phyloP scores from a whole-genome alignment of 2,797 vertebrate species.

The Manis pentadactyla region DNA sequence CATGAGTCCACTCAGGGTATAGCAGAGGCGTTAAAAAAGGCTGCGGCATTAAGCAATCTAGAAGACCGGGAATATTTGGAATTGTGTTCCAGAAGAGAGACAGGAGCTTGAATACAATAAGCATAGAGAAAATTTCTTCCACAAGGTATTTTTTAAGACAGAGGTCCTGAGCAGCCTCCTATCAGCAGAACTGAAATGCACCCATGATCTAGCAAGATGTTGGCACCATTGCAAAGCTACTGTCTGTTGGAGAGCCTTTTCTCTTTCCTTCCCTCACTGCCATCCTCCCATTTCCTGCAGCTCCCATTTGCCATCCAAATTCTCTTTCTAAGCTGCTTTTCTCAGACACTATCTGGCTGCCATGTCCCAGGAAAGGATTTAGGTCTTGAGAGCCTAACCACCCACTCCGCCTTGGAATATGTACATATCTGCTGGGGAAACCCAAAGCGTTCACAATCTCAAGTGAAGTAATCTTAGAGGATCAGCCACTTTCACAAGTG shows the following conservation, averaged over 20 bases:
- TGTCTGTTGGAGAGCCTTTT: not conserved
- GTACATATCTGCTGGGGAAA: not conserved
- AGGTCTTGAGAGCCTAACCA: not conserved
- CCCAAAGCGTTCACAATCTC: not conserved
- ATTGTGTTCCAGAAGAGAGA: not conserved
- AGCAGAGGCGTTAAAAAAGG: not conserved
- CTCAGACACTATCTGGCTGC: not conserved
- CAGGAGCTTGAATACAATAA: not conserved
- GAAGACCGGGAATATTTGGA: not conserved
- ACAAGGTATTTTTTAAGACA: not conserved
- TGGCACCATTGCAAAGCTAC: not conserved
- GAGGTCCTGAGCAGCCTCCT: not conserved
- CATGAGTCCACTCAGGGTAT: not conserved
- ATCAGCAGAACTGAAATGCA: not conserved
- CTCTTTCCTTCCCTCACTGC: not conserved
- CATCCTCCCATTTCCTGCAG: not conserved
- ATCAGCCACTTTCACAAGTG: not conserved
- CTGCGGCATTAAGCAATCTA: not conserved
- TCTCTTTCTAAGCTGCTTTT: not conserved
- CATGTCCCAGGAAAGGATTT: not conserved
- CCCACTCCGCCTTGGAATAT: not conserved
- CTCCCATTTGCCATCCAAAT: not conserved
- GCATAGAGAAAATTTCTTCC: not conserved
- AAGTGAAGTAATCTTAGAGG: not conserved
- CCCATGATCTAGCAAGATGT: not conserved